A percentile compares a stretch with the other conserved stretches of the same genome.
Conservation (phyloP, 2,888 invertebrate species). For the Loripinus fragilis region DNA sequence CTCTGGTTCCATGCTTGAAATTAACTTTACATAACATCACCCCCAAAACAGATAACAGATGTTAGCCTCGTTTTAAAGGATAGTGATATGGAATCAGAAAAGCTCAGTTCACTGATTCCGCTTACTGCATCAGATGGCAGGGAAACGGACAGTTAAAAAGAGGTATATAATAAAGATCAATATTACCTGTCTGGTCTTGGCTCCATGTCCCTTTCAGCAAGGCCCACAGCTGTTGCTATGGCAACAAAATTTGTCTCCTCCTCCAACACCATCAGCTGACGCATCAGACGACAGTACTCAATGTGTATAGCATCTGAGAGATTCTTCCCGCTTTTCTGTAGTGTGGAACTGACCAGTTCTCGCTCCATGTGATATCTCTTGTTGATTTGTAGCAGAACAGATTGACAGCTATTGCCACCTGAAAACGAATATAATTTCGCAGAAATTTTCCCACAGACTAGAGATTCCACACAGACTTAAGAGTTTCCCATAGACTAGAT, state of each 20-base stretch:
- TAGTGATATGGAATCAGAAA: too few species aligned
- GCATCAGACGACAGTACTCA: conserved; percentile 66
- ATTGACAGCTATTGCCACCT: conserved; percentile 65
- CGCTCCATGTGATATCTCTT: conserved; percentile 67
- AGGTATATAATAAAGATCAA: too few species aligned
- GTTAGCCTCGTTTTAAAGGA: too few species aligned
- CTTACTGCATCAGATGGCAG: too few species aligned
- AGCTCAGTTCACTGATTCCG: too few species aligned
- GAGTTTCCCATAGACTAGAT: too few species aligned
- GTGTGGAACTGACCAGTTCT: conserved; percentile 53
- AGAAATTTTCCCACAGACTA: too few species aligned
- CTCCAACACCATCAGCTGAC: conserved; percentile 65
- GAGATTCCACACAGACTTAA: too few species aligned
- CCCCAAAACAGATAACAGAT: too few species aligned
- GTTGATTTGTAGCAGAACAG: conserved; percentile 56
- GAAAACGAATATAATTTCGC: neutral
- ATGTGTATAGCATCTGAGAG: conserved; percentile 40
- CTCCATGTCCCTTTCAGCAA: conserved; percentile 74
- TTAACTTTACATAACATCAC: too few species aligned
- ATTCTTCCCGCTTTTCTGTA: conserved; percentile 50
- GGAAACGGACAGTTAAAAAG: too few species aligned
- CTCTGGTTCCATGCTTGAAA: too few species aligned
- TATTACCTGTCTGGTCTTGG: conserved; percentile 66
- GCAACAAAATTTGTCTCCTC: conserved; percentile 64
- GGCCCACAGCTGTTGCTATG: conserved; percentile 71